These are phyloP conservation scores for Papilio elwesi DNA, from an alignment of 2,888 invertebrate species.

Conservation along the genomic window DNA sequence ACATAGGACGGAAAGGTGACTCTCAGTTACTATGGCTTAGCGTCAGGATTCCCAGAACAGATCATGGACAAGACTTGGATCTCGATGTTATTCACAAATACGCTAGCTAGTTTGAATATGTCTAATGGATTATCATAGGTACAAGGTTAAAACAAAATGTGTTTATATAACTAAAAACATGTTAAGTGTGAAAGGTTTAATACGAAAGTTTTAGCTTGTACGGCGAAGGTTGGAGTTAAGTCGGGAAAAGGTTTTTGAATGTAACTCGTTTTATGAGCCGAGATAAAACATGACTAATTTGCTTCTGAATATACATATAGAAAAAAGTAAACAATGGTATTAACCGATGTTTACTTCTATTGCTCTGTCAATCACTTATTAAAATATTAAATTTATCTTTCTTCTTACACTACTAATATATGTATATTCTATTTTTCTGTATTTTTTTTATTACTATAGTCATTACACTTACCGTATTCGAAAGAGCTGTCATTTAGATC, in stretches of 20 bases:
- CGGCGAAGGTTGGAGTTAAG: conserved; percentile 11
- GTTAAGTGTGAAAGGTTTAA: conserved; percentile 34
- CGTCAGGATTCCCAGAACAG: too few species aligned
- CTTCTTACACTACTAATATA: background rate
- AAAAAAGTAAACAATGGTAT: background rate
- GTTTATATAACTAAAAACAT: conserved; percentile 4
- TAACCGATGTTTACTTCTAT: background rate
- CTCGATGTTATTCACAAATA: too few species aligned
- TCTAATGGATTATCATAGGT: background rate
- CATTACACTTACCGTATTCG: conserved; percentile 28
- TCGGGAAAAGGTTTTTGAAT: conserved; percentile 20
- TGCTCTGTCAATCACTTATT: background rate
- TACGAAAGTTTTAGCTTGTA: conserved; percentile 29
- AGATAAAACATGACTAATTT: background rate
- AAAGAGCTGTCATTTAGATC: conserved; percentile 17
- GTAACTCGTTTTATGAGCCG: background rate
- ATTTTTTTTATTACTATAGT: background rate
- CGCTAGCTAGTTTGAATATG: background rate
- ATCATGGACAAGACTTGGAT: too few species aligned
- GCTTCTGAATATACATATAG: too few species aligned
- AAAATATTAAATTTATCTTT: background rate
- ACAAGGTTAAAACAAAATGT: background rate
- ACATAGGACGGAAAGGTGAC: too few species aligned
- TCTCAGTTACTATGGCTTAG: too few species aligned
- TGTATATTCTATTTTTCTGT: background rate